Percentiles rank a stretch among this genome's conserved stretches.
phyloP scores from a whole-genome alignment of 2,113 vertebrate genomes.

The Ciconia stormi region DNA sequence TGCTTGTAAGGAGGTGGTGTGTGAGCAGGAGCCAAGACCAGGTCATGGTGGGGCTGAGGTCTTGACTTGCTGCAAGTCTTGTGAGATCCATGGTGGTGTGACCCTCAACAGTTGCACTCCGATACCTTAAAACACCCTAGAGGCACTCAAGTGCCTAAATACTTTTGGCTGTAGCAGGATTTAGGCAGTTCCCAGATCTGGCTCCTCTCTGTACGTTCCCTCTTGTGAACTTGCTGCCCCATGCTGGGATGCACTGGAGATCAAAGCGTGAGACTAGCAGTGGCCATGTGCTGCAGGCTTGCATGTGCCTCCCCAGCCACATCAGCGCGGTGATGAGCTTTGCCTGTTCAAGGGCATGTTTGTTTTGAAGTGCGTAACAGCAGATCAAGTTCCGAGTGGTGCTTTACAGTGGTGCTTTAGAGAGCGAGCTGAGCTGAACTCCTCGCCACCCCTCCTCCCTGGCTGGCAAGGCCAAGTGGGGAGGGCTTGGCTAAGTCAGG shows the following conservation, averaged over 20 bases:
- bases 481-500: background rate
- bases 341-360: background rate
- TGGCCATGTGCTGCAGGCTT: fast-evolving
- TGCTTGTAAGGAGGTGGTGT: background rate
- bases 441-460: background rate
- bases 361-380: background rate
- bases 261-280: background rate
- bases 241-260: background rate
- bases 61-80: background rate
- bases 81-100: background rate
- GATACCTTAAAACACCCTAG: background rate
- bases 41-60: background rate
- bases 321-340: fast-evolving
- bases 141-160: background rate
- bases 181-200: background rate
- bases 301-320: fast-evolving
- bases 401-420: no score
- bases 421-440: background rate
- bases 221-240: background rate
- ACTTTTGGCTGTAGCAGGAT: background rate
- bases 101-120: background rate
- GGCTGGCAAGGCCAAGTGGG: background rate
- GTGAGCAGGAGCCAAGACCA: background rate
- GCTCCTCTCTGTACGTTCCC: background rate
- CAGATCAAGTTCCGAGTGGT: background rate